These are phyloP conservation scores for Suillia variegata DNA, from an alignment of 2,888 invertebrate species.

Conservation along the genomic window DNA sequence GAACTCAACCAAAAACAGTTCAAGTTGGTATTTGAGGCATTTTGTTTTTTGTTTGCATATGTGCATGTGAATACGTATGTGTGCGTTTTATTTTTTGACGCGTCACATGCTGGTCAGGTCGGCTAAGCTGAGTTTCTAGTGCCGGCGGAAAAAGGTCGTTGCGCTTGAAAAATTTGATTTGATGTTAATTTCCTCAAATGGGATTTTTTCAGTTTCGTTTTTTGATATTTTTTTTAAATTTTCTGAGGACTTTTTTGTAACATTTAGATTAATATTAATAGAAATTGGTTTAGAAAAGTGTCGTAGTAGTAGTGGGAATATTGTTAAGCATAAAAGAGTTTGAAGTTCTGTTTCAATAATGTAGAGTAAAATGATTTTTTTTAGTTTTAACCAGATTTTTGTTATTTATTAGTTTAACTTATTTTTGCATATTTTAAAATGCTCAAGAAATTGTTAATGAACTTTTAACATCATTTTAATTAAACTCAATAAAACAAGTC, in stretches of 20 bases:
- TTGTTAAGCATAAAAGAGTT: too few relatives aligned
- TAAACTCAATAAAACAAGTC: too few relatives aligned
- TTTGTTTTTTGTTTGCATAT: conserved; percentile 1
- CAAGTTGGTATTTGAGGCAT: too few relatives aligned
- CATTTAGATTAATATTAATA: conserved; percentile 42
- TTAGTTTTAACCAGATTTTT: too few relatives aligned
- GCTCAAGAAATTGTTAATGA: too few relatives aligned
- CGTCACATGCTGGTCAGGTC: conserved; percentile 29
- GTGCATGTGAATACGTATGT: background rate
- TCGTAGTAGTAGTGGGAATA: too few relatives aligned
- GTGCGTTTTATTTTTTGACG: background rate
- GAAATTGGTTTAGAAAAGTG: too few relatives aligned
- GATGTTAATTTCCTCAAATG: conserved; percentile 1
- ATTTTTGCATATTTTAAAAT: too few relatives aligned
- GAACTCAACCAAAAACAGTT: background rate
- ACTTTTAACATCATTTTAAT: too few relatives aligned
- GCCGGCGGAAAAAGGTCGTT: conserved; percentile 29
- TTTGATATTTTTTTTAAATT: background rate
- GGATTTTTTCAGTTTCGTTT: background rate
- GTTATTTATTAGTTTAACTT: too few relatives aligned
- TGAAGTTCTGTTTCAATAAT: too few relatives aligned
- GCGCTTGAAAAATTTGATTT: conserved; percentile 25
- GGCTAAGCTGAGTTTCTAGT: conserved; percentile 23
- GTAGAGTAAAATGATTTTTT: too few relatives aligned
- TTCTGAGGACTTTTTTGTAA: conserved; percentile 29